These are phyloP conservation scores for Papilio demoleus DNA, from an alignment of 2,888 invertebrate species.

Conservation along the genomic window DNA sequence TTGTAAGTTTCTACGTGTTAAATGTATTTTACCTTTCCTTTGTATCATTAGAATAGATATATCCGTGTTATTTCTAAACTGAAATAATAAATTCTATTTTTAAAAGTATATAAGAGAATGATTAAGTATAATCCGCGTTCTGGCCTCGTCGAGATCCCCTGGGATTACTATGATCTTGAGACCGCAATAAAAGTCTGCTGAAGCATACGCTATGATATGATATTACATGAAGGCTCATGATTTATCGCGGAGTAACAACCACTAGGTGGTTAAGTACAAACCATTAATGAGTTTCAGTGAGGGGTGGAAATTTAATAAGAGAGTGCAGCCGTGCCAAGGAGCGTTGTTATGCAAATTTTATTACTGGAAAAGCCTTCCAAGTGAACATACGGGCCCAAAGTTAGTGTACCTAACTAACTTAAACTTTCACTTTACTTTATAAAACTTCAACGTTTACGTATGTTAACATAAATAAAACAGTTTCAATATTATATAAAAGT, in stretches of 20 bases:
- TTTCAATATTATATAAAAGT: too few relatives aligned
- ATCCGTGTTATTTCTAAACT: conserved; percentile 38
- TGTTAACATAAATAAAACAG: background rate
- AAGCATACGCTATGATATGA: conserved; percentile 48
- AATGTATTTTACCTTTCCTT: background rate
- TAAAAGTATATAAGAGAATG: conserved; percentile 63
- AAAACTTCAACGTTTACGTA: background rate
- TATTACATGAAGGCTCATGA: conserved; percentile 73
- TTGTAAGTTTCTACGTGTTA: background rate
- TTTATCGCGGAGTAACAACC: conserved; percentile 75
- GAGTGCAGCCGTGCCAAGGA: conserved; percentile 72
- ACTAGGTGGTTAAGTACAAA: conserved; percentile 80
- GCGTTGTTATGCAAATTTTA: conserved; percentile 83
- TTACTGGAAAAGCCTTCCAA: conserved; percentile 72
- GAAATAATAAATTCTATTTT: conserved; percentile 43
- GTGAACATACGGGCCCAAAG: conserved; percentile 56
- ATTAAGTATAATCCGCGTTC: conserved; percentile 64
- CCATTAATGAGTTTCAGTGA: conserved; percentile 81
- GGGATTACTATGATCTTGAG: conserved; percentile 70
- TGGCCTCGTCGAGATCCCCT: conserved; percentile 52
- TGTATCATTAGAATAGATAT: conserved; percentile 21
- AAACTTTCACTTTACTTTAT: background rate
- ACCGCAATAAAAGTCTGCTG: conserved; percentile 74
- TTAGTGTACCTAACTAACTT: conserved; percentile 35
- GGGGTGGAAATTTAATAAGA: conserved; percentile 83